These are phyloP conservation scores for Spinus olivaceus DNA, from an alignment of 2,797 vertebrate genomes.

Conservation along the genomic window DNA sequence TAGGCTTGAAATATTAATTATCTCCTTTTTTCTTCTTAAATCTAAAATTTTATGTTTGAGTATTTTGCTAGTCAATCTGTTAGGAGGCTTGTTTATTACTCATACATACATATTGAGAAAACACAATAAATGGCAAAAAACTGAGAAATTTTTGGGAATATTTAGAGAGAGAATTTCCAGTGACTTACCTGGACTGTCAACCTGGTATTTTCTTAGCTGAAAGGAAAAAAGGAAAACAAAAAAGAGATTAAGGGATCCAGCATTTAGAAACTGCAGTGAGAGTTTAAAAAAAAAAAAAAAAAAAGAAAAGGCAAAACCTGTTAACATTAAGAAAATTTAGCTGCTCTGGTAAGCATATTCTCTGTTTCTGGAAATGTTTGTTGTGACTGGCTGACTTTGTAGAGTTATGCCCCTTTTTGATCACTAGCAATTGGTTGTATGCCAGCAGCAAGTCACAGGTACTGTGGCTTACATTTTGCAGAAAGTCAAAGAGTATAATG, in stretches of 20 bases:
- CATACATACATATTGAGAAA: neutral
- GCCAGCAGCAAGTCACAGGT: neutral
- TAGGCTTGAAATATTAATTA: neutral
- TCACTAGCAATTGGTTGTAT: neutral
- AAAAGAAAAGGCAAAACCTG: neutral
- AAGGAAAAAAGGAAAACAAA: neutral
- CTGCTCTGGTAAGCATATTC: neutral
- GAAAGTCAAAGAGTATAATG: neutral
- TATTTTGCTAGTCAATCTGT: neutral
- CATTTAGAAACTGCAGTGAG: neutral
- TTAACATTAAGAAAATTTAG: neutral
- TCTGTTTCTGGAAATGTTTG: neutral
- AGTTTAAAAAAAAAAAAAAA: neutral
- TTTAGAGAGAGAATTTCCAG: neutral
- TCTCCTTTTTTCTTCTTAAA: neutral
- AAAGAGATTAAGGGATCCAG: accelerated
- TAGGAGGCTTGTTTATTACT: neutral
- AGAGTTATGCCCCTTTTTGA: neutral
- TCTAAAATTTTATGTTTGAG: neutral
- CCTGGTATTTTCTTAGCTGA: neutral
- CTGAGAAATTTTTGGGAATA: neutral
- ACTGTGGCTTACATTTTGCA: neutral
- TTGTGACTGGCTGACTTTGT: neutral
- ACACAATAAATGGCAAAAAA: neutral
- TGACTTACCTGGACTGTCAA: neutral